A percentile compares a stretch with the other conserved stretches of the same genome.
Evolutionary conservation across 2,113 vertebrate genomes (phyloP).

Genomic region (Emydura subglobosa): DNA sequence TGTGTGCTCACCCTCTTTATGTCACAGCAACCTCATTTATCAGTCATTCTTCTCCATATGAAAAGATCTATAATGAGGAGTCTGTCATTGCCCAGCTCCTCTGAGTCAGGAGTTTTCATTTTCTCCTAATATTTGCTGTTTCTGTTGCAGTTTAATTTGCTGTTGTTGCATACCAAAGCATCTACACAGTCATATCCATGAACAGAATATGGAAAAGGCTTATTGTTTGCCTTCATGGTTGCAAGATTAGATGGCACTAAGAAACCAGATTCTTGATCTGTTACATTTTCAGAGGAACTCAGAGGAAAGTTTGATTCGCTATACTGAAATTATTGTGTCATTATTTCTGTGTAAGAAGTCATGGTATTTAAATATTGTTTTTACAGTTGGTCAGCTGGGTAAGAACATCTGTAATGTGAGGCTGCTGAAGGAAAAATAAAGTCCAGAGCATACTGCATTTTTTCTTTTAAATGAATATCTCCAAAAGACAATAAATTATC

Average conservation of each 20-base stretch:
- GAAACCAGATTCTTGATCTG: constrained; percentile 39
- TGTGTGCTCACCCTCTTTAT: constrained; percentile 73
- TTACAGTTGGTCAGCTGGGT: neutral
- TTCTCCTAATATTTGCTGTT: constrained; percentile 70
- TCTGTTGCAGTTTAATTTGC: constrained; percentile 69
- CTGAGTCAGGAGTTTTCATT: constrained; percentile 74
- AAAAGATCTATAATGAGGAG: constrained; percentile 75
- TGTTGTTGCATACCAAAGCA: constrained; percentile 56
- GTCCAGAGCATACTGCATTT: neutral
- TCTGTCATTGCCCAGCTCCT: constrained; percentile 71
- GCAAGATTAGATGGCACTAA: neutral
- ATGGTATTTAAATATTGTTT: neutral
- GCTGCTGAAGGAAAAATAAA: neutral
- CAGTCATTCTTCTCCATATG: constrained; percentile 72
- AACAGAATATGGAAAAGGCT: constrained; percentile 43
- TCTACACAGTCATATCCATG: constrained; percentile 66
- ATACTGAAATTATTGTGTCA: neutral
- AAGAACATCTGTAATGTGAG: neutral
- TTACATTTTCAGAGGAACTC: neutral
- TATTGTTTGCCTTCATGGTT: constrained; percentile 1
- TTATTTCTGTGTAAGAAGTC: neutral
- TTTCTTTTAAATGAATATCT: neutral
- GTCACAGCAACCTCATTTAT: constrained; percentile 74
- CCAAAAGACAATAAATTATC: neutral
- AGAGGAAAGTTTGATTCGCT: constrained; percentile 25